Base-by-base conservation (phyloP, 2,113 vertebrate genomes). In the Campylomormyrus numenius region DNA sequence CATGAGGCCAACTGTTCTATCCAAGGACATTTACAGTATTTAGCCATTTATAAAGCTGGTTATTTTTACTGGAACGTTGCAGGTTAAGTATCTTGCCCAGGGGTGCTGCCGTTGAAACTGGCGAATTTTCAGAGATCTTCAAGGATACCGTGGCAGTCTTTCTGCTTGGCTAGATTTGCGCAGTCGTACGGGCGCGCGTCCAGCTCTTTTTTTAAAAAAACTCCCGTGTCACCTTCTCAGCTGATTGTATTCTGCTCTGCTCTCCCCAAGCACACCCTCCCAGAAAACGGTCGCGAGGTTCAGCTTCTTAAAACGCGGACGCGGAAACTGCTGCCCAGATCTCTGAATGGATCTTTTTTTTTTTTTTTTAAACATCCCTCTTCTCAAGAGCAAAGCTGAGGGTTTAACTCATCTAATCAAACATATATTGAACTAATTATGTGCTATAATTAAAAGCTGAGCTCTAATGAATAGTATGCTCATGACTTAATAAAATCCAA, bases 401-500 rank as follows among this genome's bases (percentile, higher is more conserved):
- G 48, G 48, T 50, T 52, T 7, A 53, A 53, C 49, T 87, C 85
- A 27, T 15, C 50, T 87, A 87, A 87, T 87, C 19, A 87, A 53
- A 87, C 50, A 53, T 21, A 56, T 31, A 87, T 87, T 87, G 85
- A 87, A 53, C 50, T 49, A 48, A 48, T 53, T 87, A 87, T 53
- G 49, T 53, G 17, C n/a, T 53, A 31, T 53, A 87, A 87, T 52
- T 87, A 87, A 87, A 87, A 24, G 50, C 50, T 53, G 85, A 86
- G 50, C 9, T 27, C 85, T 87, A 53, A 87, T 87, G 49, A 53
- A 87, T 53, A 39, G 27, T 46, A 87, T 87, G 31, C 27, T 87
- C 50, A 35, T 53, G 85, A 56, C 50, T 53, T 52, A 19, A 87
- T 53, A 48, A 35, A 53, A 48, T 52, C 49, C 49, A 92, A 92